phyloP scores from a whole-genome alignment of 1,140 invertebrate species.

The Linepithema humile region DNA sequence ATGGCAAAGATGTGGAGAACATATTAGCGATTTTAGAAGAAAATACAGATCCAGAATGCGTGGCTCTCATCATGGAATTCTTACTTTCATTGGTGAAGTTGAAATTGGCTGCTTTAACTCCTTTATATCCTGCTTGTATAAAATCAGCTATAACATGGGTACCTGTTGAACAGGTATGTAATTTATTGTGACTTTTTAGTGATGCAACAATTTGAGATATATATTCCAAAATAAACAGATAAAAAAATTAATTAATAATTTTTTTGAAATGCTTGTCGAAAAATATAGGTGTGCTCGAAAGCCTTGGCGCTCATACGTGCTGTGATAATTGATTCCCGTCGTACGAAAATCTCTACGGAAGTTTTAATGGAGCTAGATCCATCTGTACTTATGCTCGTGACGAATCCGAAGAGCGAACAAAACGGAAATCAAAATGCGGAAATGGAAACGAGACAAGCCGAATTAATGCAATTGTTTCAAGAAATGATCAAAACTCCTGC shows the following conservation, averaged over 20 bases:
- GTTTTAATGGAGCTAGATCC: conserved; percentile 78
- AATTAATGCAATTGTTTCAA: conserved; percentile 83
- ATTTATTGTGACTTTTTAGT: conserved; percentile 12
- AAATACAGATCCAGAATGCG: conserved; percentile 81
- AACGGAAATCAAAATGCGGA: conserved; percentile 64
- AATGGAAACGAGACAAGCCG: conserved; percentile 72
- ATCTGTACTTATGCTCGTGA: conserved; percentile 76
- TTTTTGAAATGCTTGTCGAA: not conserved
- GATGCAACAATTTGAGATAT: not conserved
- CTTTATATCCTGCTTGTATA: conserved; percentile 81
- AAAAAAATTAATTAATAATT: not conserved
- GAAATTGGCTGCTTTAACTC: conserved; percentile 77
- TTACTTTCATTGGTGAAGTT: conserved; percentile 82
- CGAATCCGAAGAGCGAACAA: conserved; percentile 66
- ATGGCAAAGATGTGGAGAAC: conserved; percentile 73
- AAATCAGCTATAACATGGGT: conserved; percentile 83
- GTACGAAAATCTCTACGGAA: conserved; percentile 63
- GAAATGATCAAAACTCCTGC: conserved; percentile 80
- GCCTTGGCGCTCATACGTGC: conserved; percentile 79
- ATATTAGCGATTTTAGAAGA: conserved; percentile 74
- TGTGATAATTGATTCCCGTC: conserved; percentile 75
- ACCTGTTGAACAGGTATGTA: conserved; percentile 77
- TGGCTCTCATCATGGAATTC: conserved; percentile 84
- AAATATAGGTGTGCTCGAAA: conserved; percentile 76
- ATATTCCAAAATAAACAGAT: not conserved